Base-by-base conservation (phyloP, 2,888 invertebrate genomes). In the Rotaria macrura region DNA sequence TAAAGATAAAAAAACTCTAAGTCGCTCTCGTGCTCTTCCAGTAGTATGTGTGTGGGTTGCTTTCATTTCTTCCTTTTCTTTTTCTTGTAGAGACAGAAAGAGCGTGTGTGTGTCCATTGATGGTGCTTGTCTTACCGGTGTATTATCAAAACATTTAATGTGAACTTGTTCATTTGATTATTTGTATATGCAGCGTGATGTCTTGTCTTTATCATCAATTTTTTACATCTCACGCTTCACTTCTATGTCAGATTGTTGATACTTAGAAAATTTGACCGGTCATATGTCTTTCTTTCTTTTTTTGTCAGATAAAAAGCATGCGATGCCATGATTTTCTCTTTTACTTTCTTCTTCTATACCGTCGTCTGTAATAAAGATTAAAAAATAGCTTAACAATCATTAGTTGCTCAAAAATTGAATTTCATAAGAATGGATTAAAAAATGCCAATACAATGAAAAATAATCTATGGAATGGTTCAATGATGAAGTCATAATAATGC, bases 281-380 rank as follows among this genome's bases (percentile, higher is more conserved):
- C 38, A 65, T 29, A 2, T 47, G 6, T 47, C 52, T 23, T 52
- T 23, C 23, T 52, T 52, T 52, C 7, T 52, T 52, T 52, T 65
- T 34, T 34, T 54, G 65, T 65, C 65, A 65, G 65, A 65, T 65
- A 65, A 3, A 38, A 65, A n/a, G 38, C 65, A 65, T 65, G 34
- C 65, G 65, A 34, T 65, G 65, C 65, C 65, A 65, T 65, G 65
- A 65, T 65, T 65, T 65, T 65, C 65, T 65, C 65, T 65, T 65
- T 65, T 65, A 65, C 34, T 65, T 65, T 65, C 65, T 14, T 65
- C 65, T 34, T 34, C 29, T 65, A 65, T 65, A 34, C 65, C 65
- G 65, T 65, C 65, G 65, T 65, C 65, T 65, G 65, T 65, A 65
- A 65, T 65, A 65, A 65, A 65, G 17, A 65, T 65, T 6, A 2